Evolutionary conservation across 2,888 invertebrate species (phyloP), one percentile per base, ranked within the genome.

Genomic region (Temnothorax ravouxi): DNA sequence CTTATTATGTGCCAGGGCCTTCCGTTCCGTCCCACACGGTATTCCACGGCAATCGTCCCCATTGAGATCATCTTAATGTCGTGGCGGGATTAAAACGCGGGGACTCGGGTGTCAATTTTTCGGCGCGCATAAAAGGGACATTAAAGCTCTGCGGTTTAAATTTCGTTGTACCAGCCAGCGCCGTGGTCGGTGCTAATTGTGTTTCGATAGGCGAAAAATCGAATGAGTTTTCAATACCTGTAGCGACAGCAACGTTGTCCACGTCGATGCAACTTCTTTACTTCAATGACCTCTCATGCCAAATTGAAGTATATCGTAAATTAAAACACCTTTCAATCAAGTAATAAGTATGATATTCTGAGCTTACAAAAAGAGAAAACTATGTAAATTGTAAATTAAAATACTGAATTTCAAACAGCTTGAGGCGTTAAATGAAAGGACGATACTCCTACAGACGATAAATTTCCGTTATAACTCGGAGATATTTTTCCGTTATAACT

Each of bases 1-100:
- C 89, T 90, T 91, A 91, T 90, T 90, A 91, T 90, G 86, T 75
- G 79, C 91, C 87, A 67, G 81, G 79, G 83, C 47, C 69, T 85
- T 84, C 76, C 86, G 88, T 87, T 87, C 88, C 90, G 87, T 90
- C 88, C 87, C 86, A 77, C 86, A 75, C 81, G 87, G 69, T 75
- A 79, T 82, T 81, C 84, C 61, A 67, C 71, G 79, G 74, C 74
- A 76, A 82, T 84, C 85, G 50, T 80, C 72, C 64, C 87, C 84
- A 91, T 91, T 91, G 83, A 91, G 56, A 41, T 71, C 84, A 84
- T 76, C 88, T 91, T 85, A 88, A 87, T 85, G 88, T 86, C 88
- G 75, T 79, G 84, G 84, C 85, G 29, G 29, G 29, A 86, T 84
- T 86, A 84, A 88, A 90, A 83, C 61, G 88, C 87, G 85, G 81